These are phyloP conservation scores for Lanius ludovicianus DNA, from an alignment of 2,113 vertebrate species.

Conservation along the genomic window DNA sequence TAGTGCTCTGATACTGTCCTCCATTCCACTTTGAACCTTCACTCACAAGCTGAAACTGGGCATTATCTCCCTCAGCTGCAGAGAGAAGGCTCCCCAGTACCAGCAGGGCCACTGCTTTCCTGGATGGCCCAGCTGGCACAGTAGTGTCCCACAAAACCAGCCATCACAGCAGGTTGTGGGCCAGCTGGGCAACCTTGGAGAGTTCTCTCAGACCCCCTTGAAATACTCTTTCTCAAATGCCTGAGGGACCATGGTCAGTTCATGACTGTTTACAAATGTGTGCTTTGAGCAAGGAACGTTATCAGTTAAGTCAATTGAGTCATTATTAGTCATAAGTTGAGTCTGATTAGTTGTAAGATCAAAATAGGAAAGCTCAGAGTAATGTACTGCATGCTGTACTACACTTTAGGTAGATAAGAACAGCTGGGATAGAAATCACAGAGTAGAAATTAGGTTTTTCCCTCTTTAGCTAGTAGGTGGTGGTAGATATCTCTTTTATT, in stretches of 20 bases:
- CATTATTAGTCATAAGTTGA: neutral
- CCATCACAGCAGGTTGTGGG: too few relatives aligned
- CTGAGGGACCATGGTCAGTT: fast-evolving
- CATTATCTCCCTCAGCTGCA: neutral
- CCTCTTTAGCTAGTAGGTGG: neutral
- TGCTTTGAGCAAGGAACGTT: neutral
- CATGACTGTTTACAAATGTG: neutral
- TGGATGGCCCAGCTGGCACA: neutral
- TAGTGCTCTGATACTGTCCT: neutral
- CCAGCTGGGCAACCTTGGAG: neutral
- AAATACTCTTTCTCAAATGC: neutral
- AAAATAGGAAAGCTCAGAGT: neutral
- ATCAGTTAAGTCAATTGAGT: neutral
- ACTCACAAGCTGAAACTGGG: neutral
- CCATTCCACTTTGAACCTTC: neutral
- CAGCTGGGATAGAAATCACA: neutral
- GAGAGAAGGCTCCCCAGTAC: neutral
- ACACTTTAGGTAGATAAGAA: neutral
- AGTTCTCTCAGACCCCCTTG: neutral
- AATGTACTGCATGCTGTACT: neutral
- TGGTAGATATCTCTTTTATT: neutral
- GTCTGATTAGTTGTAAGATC: neutral
- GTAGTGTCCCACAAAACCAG: neutral
- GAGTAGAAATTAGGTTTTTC: neutral
- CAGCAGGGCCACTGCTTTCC: neutral